These are phyloP conservation scores for Microtus ochrogaster DNA, from an alignment of 2,113 vertebrate genomes.

Conservation along the genomic window DNA sequence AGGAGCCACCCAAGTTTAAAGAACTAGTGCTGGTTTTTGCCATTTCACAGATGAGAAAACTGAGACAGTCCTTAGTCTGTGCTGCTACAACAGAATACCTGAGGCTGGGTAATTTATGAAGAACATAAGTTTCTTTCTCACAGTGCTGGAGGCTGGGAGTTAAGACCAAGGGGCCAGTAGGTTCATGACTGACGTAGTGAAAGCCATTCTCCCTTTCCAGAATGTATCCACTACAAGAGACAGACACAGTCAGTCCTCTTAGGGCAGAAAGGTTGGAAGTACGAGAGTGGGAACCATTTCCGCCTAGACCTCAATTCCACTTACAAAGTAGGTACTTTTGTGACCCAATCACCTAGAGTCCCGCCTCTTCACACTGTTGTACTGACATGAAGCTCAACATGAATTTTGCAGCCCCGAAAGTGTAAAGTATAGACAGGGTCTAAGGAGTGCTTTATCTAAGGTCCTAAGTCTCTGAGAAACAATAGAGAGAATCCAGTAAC, in stretches of 20 bases:
- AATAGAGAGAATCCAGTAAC: neutral
- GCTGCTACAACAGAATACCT: neutral
- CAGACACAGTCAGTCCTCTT: neutral
- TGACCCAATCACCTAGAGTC: neutral
- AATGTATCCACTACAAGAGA: neutral
- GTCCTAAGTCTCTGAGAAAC: neutral
- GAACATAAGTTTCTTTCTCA: neutral
- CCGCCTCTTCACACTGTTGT: accelerated
- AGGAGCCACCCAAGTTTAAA: neutral
- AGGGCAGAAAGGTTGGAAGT: too few species aligned
- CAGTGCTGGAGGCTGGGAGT: neutral
- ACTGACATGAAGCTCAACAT: too few species aligned
- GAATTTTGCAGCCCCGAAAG: neutral
- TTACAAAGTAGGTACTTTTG: neutral
- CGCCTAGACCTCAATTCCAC: neutral
- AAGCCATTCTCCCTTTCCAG: neutral
- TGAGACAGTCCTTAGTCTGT: neutral
- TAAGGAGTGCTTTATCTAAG: neutral
- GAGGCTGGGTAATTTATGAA: neutral
- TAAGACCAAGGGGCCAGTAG: neutral
- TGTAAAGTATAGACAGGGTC: neutral
- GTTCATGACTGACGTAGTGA: neutral
- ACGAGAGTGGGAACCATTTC: neutral
- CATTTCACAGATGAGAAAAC: slow-evolving; percentile 8
- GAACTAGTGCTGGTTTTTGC: neutral